Conservation (phyloP, 92 coral and sea anemone genomes). For the Porites evermanni region DNA sequence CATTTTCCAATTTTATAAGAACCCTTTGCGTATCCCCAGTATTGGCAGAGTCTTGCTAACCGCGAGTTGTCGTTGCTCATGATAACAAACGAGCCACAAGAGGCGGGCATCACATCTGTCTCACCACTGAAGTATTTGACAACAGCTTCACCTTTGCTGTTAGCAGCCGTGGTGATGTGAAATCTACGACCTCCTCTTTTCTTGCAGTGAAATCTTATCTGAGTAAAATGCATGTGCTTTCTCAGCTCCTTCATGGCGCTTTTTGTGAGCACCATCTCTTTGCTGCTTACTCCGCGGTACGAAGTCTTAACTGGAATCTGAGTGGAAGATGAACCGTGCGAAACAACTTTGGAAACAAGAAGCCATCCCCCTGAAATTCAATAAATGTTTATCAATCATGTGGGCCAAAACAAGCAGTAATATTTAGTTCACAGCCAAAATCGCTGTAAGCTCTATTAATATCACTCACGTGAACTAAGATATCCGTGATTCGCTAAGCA, state of each 20-base stretch:
- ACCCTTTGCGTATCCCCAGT: conserved; percentile 12
- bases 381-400: too few species aligned
- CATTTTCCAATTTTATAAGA: background rate
- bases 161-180: conserved; percentile 24
- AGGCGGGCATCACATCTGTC: background rate
- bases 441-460: too few species aligned
- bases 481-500: too few species aligned
- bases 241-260: conserved; percentile 7
- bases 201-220: conserved; percentile 26
- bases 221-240: background rate
- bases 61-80: conserved; percentile 11
- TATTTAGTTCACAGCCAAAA: too few species aligned
- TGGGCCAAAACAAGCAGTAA: too few species aligned
- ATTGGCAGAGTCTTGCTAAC: background rate
- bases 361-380: conserved; percentile 38
- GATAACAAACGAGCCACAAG: conserved; percentile 16
- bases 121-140: background rate
- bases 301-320: background rate
- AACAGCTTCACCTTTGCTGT: conserved; percentile 10
- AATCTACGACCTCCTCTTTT: conserved; percentile 8
- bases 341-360: conserved; percentile 9
- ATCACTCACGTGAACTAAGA: too few species aligned
- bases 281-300: conserved; percentile 11
- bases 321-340: background rate
- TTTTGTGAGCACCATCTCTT: conserved; percentile 1